Evolutionary conservation across 2,888 invertebrate genomes (phyloP).

Genomic region (Drosophila longiperda): DNA sequence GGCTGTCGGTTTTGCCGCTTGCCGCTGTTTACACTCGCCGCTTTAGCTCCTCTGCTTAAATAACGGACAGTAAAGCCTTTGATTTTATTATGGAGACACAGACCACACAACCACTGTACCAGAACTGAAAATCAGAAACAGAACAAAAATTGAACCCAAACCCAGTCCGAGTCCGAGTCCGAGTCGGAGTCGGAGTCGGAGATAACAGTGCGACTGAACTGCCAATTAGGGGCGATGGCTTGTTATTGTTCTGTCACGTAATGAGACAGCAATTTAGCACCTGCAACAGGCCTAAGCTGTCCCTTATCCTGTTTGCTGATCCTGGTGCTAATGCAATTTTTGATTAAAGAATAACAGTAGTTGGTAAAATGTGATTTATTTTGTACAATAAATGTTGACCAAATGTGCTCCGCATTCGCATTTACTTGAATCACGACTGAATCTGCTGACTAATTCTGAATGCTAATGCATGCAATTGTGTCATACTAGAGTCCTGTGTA

Average conservation of each 20-base stretch:
- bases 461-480: slow-evolving; percentile 80
- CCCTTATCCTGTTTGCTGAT: slow-evolving; percentile 16
- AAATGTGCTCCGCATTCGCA: slow-evolving; percentile 39
- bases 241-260: slow-evolving; percentile 70
- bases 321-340: slow-evolving; percentile 57
- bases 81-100: slow-evolving; percentile 41
- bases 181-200: not conserved
- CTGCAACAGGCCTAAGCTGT: slow-evolving; percentile 43
- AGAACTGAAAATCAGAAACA: slow-evolving; percentile 11
- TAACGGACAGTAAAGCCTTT: slow-evolving; percentile 48
- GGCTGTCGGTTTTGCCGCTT: slow-evolving; percentile 47
- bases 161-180: slow-evolving; percentile 15
- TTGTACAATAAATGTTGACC: slow-evolving; percentile 55
- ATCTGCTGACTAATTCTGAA: slow-evolving; percentile 72
- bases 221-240: slow-evolving; percentile 45
- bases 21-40: slow-evolving; percentile 50
- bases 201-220: slow-evolving; percentile 28
- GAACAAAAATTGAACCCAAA: slow-evolving; percentile 4
- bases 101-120: slow-evolving; percentile 52
- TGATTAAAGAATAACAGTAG: slow-evolving; percentile 73
- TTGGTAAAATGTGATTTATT: slow-evolving; percentile 60
- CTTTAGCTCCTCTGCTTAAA: slow-evolving; percentile 34
- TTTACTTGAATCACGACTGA: slow-evolving; percentile 56
- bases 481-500: slow-evolving; percentile 70
- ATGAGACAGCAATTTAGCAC: slow-evolving; percentile 75